phyloP scores from a whole-genome alignment of 2,888 invertebrate genomes.

The Harpalus rubripes region DNA sequence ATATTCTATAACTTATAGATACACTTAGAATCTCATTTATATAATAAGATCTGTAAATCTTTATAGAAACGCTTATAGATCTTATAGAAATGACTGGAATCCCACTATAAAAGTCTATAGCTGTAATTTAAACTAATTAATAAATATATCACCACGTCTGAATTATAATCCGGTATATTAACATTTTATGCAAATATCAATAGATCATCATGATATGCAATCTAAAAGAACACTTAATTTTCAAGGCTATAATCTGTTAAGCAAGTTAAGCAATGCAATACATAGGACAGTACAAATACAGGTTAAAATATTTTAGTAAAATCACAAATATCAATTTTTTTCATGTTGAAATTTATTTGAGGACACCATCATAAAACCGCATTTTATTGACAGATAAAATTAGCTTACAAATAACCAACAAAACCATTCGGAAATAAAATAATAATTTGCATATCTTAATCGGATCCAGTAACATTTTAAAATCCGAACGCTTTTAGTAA shows the following conservation, averaged over 20 bases:
- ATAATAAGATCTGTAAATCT: too few relatives aligned
- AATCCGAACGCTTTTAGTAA: conserved; percentile 11
- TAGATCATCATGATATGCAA: not conserved
- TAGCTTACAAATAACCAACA: conserved; percentile 2
- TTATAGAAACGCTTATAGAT: too few relatives aligned
- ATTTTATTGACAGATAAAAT: conserved; percentile 23
- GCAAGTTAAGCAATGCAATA: not conserved
- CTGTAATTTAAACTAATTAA: too few relatives aligned
- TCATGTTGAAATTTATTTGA: not conserved
- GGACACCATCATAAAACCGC: conserved; percentile 5
- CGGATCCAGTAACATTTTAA: conserved; percentile 18
- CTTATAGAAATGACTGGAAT: too few relatives aligned
- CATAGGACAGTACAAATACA: not conserved
- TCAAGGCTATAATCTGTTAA: not conserved
- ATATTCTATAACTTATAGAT: too few relatives aligned
- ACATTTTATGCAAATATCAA: not conserved
- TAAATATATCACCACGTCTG: too few relatives aligned
- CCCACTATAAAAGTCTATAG: too few relatives aligned
- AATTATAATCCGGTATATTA: too few relatives aligned
- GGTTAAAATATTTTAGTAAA: too few relatives aligned
- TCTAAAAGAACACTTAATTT: not conserved
- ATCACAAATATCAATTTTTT: not conserved
- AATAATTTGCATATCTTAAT: conserved; percentile 31
- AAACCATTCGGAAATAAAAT: conserved; percentile 17
- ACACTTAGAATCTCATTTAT: too few relatives aligned